Percentiles rank a stretch among this genome's conserved stretches.
Conservation (phyloP, 2,113 vertebrate species). For the Progne subis region DNA sequence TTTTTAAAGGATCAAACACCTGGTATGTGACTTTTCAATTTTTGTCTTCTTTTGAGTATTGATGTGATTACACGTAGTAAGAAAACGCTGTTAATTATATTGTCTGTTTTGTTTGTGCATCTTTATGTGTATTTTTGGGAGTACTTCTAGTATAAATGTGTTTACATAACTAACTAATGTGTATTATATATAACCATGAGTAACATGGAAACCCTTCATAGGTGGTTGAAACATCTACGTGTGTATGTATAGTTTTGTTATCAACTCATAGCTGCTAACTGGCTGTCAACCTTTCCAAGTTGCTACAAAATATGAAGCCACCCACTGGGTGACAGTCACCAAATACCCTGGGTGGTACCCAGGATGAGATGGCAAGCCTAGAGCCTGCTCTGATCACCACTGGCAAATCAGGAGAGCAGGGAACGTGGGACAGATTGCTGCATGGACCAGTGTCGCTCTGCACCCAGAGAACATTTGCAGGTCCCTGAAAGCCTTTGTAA, state of each 20-base stretch:
- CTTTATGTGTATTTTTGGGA: neutral
- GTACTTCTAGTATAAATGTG: neutral
- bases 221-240: neutral
- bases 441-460: accelerated
- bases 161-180: neutral
- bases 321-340: neutral
- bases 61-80: neutral
- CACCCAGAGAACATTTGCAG: neutral
- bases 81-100: neutral
- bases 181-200: neutral
- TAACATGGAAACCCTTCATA: neutral
- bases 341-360: neutral
- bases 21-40: neutral
- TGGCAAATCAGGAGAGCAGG: neutral
- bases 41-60: neutral
- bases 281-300: neutral
- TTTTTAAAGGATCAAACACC: neutral
- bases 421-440: neutral
- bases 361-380: neutral
- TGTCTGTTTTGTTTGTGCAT: neutral
- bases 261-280: neutral
- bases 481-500: neutral
- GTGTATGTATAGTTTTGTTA: neutral
- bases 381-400: neutral
- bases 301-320: neutral